Base-by-base conservation (phyloP, 2,888 invertebrate species). In the Philopedon plagiatum region DNA sequence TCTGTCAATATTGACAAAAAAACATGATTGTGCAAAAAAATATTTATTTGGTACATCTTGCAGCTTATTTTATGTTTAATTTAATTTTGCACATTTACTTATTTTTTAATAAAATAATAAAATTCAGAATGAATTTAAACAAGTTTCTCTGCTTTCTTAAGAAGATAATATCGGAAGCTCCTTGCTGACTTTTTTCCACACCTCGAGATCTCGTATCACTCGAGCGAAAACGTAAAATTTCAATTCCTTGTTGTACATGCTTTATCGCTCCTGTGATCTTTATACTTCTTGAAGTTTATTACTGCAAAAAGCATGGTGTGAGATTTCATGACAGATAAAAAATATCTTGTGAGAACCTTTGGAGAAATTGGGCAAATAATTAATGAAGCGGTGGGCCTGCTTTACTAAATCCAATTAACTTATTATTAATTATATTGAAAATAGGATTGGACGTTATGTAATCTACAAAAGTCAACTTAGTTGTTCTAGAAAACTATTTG, bases 191-290 rank as follows among this genome's bases (percentile, higher is more conserved):
- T 67, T 71, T 70, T 73, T 57, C 65, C 68, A 75, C 75, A 75
- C 74, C 70, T 74, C 41, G 74, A 70, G 73, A 71, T 76, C 70
- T 46, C 44, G 39, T 74, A 76, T 76, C 73, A 73, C 70, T 76
- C 74, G 77, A 64, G 49, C 62, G 73, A 67, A 67, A 69, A 75
- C 71, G 61, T 62, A 75, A 77, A 74, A 70, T 69, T 72, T 74
- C 73, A 74, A 73, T 76, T 77, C 75, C 67, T 41, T 61, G 21
- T 44, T 26, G 29, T 19, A 15, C 11, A 21, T 26, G 32, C 34
- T 41, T 51, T 60, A 67, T 51, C 60, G 11, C 29, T 39, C 9
- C 11, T 23, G 26, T 51, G 29, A 60, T 60, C 60, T 67, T 60
- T 49, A 37, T 67, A 61, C 23, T 23, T 37, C 34, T 29, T 23